Evolutionary conservation across 2,888 invertebrate species (phyloP).

Genomic region (Minunthozetes semirufus): DNA sequence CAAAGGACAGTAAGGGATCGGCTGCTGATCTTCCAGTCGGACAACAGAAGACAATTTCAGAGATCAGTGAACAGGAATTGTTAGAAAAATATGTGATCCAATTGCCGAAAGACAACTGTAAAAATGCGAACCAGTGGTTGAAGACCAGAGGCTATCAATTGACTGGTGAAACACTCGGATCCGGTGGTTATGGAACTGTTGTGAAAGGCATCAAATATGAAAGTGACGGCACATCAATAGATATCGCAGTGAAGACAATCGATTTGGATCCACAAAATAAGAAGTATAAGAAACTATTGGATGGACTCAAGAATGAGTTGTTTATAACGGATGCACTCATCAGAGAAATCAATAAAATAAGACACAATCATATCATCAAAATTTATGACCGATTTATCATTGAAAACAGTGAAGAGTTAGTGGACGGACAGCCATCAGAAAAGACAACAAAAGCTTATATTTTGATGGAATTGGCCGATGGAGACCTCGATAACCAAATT

Average conservation of each 20-base stretch:
- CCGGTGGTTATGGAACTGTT: not conserved
- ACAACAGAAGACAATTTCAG: too few relatives aligned
- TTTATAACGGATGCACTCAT: not conserved
- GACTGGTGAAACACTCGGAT: not conserved
- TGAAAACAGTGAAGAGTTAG: not conserved
- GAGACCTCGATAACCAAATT: not conserved
- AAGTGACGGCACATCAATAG: too few relatives aligned
- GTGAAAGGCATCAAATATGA: not conserved
- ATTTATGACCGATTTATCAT: not conserved
- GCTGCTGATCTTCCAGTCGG: too few relatives aligned
- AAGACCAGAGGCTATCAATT: not conserved
- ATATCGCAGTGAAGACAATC: not conserved
- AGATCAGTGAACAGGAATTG: too few relatives aligned
- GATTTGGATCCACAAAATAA: not conserved
- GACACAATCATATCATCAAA: not conserved
- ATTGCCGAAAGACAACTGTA: too few relatives aligned
- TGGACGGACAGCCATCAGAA: too few relatives aligned
- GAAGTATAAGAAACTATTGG: not conserved
- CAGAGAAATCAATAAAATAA: not conserved
- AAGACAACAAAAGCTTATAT: not conserved
- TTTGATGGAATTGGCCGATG: not conserved
- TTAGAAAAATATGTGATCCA: too few relatives aligned
- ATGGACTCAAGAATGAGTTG: not conserved
- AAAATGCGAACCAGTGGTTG: too few relatives aligned
- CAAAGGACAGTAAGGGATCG: too few relatives aligned